Base-by-base conservation (phyloP, 2,888 invertebrate species). In the Apodemia mormo region DNA sequence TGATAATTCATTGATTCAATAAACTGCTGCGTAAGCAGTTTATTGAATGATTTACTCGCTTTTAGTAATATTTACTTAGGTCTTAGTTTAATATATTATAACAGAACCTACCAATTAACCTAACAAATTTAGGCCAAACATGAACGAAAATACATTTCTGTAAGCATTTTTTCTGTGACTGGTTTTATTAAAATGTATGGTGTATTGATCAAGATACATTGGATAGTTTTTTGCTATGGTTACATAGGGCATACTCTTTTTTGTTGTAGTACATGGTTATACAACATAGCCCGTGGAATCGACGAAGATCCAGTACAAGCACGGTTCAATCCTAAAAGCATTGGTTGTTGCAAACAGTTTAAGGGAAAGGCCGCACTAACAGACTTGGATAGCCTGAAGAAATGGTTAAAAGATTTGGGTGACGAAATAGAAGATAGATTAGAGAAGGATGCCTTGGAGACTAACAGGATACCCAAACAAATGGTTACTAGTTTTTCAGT, bases 331-430 rank as follows among this genome's bases (percentile, higher is more conserved):
- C 95, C 98, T 0, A 98, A 99, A 87, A 98, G 98, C 68, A 98
- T 99, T 78, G 99, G 98, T 0, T 98, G 98, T 81, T 97, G 98
- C 84, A 99, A 99, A 89, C 97, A 97, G 81, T 99, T 99, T 85
- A 95, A 96, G 2, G 99, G 98, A 0, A 95, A 95, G 80, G 95
- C 95, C 76, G 96, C 97, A 10, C 94, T 99, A 6, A 86, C 89
- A 0, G 95, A 95, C 29, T 83, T 95, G 52, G 95, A 96, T 43
- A 95, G 95, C 71, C 93, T 97, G 30, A 92, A 94, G 68, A 96
- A 96, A 82, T 99, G 99, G 99, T 88, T 98, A 0, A 92, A 92
- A 65, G 97, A 97, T 80, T 89, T 99, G 14, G 94, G 96, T 0
- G 94, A 94, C 66, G 99, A 99, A 93, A 95, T 99, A 65, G 94